These are phyloP conservation scores for Drosophila oshimai DNA, from an alignment of 1,140 invertebrate genomes.

Conservation along the genomic window DNA sequence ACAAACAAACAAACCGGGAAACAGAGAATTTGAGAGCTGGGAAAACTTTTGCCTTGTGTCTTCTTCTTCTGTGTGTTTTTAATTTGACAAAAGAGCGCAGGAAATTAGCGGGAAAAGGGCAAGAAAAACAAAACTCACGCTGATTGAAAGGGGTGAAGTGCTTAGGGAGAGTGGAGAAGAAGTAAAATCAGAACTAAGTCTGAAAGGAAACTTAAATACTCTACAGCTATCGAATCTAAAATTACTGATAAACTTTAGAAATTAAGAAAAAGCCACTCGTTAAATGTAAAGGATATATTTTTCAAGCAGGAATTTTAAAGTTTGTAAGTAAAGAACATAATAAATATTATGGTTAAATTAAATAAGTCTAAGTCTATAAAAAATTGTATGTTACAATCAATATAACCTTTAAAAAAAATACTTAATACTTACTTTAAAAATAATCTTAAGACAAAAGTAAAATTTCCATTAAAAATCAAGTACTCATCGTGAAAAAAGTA, in stretches of 20 bases:
- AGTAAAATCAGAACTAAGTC: not conserved
- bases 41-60: conserved; percentile 48
- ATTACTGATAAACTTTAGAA: too few relatives aligned
- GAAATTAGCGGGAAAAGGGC: conserved; percentile 69
- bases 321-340: too few relatives aligned
- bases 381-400: too few relatives aligned
- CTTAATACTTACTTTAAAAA: too few relatives aligned
- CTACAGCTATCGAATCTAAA: not conserved
- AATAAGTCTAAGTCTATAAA: too few relatives aligned
- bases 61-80: conserved; percentile 52
- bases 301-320: too few relatives aligned
- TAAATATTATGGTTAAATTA: too few relatives aligned
- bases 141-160: conserved; percentile 69
- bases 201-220: not conserved
- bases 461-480: too few relatives aligned
- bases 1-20: conserved; percentile 46
- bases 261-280: not conserved
- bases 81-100: conserved; percentile 71
- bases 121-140: conserved; percentile 68
- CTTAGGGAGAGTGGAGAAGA: conserved; percentile 3
- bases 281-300: not conserved
- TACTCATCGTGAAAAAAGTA: not conserved
- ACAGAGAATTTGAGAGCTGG: not conserved
- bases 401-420: too few relatives aligned
- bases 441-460: too few relatives aligned